Percentiles rank a stretch among this genome's conserved stretches.
Evolutionary conservation across 2,113 vertebrate genomes (phyloP).

Genomic region (Pipa parva): DNA sequence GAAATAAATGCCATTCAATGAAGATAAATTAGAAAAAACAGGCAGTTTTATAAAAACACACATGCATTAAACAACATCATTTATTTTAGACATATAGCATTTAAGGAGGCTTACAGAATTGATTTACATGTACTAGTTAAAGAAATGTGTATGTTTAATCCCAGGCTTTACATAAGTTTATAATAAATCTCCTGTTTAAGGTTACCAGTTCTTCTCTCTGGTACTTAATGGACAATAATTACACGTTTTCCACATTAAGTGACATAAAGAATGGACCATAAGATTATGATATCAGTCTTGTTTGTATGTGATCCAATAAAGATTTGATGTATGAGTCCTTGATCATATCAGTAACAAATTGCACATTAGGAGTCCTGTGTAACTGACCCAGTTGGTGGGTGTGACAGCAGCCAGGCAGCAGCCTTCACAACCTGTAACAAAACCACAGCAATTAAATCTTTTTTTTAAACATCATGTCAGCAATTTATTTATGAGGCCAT

Average conservation of each 20-base stretch:
- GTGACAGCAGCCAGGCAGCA: conserved; percentile 20
- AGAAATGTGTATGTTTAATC: too few relatives aligned
- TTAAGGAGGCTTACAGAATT: too few relatives aligned
- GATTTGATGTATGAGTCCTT: not conserved
- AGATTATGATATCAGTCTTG: not conserved
- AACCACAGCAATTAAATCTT: not conserved
- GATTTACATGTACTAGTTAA: too few relatives aligned
- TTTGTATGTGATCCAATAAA: not conserved
- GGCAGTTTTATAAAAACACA: too few relatives aligned
- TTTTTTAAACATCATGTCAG: not conserved
- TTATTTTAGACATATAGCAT: too few relatives aligned
- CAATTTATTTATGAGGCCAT: not conserved
- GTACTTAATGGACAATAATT: conserved; percentile 1
- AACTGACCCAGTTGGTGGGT: not conserved
- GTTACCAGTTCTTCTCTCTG: too few relatives aligned
- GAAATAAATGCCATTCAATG: too few relatives aligned
- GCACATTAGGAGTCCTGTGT: not conserved
- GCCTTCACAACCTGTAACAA: conserved; percentile 24
- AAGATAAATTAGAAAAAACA: too few relatives aligned
- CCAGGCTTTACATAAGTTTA: too few relatives aligned
- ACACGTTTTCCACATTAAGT: not conserved
- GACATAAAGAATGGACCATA: conserved; percentile 1
- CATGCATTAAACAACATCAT: too few relatives aligned
- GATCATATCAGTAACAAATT: not conserved
- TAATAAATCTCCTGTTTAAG: too few relatives aligned